phyloP scores from a whole-genome alignment of 1,140 invertebrate species.

The Penaeus japonicus region DNA sequence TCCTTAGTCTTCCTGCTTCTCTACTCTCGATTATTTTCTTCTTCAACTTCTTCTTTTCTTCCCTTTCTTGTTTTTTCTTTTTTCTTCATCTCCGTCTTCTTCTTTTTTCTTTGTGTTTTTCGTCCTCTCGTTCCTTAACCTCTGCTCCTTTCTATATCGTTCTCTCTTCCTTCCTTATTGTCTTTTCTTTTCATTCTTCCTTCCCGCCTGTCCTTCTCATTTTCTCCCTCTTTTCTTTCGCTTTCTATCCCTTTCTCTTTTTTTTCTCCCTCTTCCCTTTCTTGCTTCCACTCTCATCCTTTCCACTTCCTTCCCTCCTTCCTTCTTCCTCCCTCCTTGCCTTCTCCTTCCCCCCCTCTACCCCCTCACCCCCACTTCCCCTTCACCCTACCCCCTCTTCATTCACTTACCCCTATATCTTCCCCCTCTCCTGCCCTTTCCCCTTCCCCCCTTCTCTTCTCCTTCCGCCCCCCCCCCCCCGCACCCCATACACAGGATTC shows the following conservation, averaged over 20 bases:
- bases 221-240: not conserved
- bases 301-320: too few relatives aligned
- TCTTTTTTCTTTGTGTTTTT: too few relatives aligned
- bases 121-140: too few relatives aligned
- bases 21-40: too few relatives aligned
- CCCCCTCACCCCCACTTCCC: not conserved
- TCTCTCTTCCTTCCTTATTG: too few relatives aligned
- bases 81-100: too few relatives aligned
- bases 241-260: too few relatives aligned
- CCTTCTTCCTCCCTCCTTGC: not conserved
- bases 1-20: too few relatives aligned
- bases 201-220: not conserved
- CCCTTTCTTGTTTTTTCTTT: too few relatives aligned
- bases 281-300: not conserved
- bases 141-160: too few relatives aligned
- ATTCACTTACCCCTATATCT: not conserved
- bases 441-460: not conserved
- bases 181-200: not conserved
- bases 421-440: not conserved
- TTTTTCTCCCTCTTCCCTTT: not conserved
- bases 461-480: not conserved
- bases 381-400: not conserved
- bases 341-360: too few relatives aligned
- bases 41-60: too few relatives aligned
- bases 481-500: not conserved